Percentiles rank a stretch among this genome's conserved stretches.
Evolutionary conservation across 2,888 invertebrate species (phyloP).

Genomic region (Herminia tarsipennalis): DNA sequence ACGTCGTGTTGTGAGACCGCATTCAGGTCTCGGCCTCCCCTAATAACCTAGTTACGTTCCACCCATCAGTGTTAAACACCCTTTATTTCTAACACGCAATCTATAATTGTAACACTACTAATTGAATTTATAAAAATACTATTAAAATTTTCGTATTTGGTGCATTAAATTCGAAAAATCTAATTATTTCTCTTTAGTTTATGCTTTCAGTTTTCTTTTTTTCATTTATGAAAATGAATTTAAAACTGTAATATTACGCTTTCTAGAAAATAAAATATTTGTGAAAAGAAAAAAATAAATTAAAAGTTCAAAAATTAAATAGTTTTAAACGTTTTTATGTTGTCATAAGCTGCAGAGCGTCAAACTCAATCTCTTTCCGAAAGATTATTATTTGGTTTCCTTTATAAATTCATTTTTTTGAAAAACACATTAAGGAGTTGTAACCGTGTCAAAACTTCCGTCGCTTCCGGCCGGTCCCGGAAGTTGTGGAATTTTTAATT

Average conservation of each 20-base stretch:
- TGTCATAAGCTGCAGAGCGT: neutral
- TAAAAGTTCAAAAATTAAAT: no score
- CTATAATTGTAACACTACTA: constrained; percentile 3
- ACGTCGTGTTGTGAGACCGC: neutral
- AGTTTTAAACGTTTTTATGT: neutral
- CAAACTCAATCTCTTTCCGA: constrained; percentile 4
- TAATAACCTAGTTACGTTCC: constrained; percentile 9
- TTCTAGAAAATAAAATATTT: no score
- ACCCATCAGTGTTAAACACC: neutral
- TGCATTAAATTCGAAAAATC: no score
- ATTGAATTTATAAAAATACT: no score
- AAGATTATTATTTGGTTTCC: constrained; percentile 11
- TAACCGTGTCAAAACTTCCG: constrained; percentile 29
- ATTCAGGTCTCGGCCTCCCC: neutral
- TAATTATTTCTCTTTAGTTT: no score
- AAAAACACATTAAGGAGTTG: constrained; percentile 12
- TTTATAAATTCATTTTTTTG: constrained; percentile 14
- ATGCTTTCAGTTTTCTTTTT: no score
- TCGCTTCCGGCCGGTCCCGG: constrained; percentile 9
- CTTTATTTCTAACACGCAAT: neutral
- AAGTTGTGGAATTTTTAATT: constrained; percentile 35
- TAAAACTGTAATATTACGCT: no score
- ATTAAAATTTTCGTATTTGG: no score
- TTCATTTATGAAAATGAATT: no score
- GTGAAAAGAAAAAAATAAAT: no score